Percentiles rank a stretch among this genome's conserved stretches.
Evolutionary conservation across 2,888 invertebrate genomes (phyloP).

Genomic region (Tachina fera): DNA sequence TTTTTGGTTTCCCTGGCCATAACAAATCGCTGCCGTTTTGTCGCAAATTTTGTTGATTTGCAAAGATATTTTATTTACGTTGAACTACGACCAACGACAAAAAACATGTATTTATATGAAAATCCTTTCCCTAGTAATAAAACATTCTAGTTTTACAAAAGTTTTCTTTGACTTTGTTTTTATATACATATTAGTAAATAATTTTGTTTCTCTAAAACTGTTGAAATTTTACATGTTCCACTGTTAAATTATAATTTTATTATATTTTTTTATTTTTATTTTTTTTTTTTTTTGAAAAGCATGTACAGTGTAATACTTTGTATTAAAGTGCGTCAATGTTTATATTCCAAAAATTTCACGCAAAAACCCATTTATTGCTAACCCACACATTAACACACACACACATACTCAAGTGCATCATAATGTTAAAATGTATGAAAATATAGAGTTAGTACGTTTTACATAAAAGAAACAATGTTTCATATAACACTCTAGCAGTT

Average conservation of each 20-base stretch:
- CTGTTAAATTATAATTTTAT: slow-evolving; percentile 25
- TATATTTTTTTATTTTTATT: not conserved
- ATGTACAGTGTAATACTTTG: slow-evolving; percentile 32
- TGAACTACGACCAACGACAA: too few relatives aligned
- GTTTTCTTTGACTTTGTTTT: too few relatives aligned
- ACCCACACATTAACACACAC: slow-evolving; percentile 11
- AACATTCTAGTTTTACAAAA: too few relatives aligned
- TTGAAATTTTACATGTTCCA: not conserved
- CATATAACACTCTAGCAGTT: not conserved
- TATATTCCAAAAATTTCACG: slow-evolving; percentile 19
- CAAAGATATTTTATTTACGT: too few relatives aligned
- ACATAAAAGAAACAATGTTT: slow-evolving; percentile 11
- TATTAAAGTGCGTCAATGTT: slow-evolving; percentile 57
- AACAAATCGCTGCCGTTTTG: too few relatives aligned
- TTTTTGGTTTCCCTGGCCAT: too few relatives aligned
- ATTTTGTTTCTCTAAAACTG: too few relatives aligned
- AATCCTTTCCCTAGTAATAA: too few relatives aligned
- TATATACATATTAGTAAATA: too few relatives aligned
- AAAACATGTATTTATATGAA: too few relatives aligned
- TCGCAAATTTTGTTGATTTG: too few relatives aligned
- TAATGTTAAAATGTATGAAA: not conserved
- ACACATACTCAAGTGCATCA: not conserved
- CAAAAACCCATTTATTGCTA: slow-evolving; percentile 1
- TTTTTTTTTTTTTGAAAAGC: slow-evolving; percentile 10
- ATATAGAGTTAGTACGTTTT: not conserved